Conservation (phyloP, 35 echinoderm and acorn worm genomes). For the Hemicentrotus pulcherrimus region DNA sequence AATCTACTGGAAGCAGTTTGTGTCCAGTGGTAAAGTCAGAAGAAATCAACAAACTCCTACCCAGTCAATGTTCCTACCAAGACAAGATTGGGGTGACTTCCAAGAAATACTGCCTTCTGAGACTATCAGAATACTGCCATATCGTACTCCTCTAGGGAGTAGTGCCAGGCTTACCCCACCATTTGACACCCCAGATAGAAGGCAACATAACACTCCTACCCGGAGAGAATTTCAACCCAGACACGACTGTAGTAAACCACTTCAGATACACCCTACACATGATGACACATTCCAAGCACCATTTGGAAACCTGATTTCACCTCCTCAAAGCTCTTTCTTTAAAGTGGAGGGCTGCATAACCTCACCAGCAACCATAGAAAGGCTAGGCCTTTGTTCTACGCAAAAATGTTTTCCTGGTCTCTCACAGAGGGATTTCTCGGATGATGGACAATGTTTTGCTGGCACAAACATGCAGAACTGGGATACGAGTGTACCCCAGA, state of each 20-base stretch:
- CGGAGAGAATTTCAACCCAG: neutral
- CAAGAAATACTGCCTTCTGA: neutral
- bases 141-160: neutral
- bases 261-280: neutral
- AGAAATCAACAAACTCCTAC: neutral
- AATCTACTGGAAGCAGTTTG: conserved; percentile 51
- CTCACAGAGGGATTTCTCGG: neutral
- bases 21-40: conserved; percentile 51
- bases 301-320: neutral
- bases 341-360: neutral
- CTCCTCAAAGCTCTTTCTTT: neutral
- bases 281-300: neutral
- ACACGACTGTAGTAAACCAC: neutral
- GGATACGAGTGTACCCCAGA: neutral
- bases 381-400: neutral
- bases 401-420: neutral
- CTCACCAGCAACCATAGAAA: neutral
- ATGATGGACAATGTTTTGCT: neutral
- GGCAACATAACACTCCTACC: neutral
- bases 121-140: neutral
- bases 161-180: neutral
- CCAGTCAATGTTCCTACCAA: neutral
- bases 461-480: neutral
- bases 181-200: neutral
- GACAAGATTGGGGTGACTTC: neutral